Evolutionary conservation across 2,797 vertebrate species (phyloP), one percentile per base, ranked within the genome.

Genomic region (Tenualosa thibaudeaui): DNA sequence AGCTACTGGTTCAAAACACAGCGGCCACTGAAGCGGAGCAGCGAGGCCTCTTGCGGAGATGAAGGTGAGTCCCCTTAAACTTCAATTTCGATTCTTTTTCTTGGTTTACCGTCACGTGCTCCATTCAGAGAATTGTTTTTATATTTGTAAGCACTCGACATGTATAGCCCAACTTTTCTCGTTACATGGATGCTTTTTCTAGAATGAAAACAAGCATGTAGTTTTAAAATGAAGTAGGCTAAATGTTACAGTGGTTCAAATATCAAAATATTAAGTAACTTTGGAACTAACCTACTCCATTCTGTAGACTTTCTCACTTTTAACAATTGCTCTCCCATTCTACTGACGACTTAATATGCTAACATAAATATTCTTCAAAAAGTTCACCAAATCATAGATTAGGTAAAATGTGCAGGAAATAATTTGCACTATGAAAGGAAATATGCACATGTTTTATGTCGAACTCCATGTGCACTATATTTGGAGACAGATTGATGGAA

Each of bases 11-110:
- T 92, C 91, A 54, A 90, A 40, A 75, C 84, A 84, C 90, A 85
- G 91, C 90, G 92, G 91, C 93, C 91, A 85, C 90, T 92, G 78
- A 88, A 82, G 83, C 81, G 84, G 86, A 87, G 46, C 86, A 8
- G 81, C 9, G 91, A 92, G 92, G 93, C 93, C 91, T 92, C 89
- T 88, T 91, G 90, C 92, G 92, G 92, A 94, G 92, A 96, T 96
- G 95, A 96, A 96, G 95, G 95, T 96, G 90, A 88, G 13, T 75
- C 68, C 37, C 37, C 37, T 43, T n/a, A 75, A 75, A 75, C 68
- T 43, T 75, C 15, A 40, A 75, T 75, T 75, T 43, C 12, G 26
- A 31, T 37, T 15, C 7, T 4, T 26, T 37, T 26, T 26, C 31
- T 71, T 26, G 8, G 68, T 37, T 75, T 75, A 19, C 68, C 22